Evolutionary conservation across 2,113 vertebrate genomes (phyloP).

Genomic region (Lethenteron camtschaticum): DNA sequence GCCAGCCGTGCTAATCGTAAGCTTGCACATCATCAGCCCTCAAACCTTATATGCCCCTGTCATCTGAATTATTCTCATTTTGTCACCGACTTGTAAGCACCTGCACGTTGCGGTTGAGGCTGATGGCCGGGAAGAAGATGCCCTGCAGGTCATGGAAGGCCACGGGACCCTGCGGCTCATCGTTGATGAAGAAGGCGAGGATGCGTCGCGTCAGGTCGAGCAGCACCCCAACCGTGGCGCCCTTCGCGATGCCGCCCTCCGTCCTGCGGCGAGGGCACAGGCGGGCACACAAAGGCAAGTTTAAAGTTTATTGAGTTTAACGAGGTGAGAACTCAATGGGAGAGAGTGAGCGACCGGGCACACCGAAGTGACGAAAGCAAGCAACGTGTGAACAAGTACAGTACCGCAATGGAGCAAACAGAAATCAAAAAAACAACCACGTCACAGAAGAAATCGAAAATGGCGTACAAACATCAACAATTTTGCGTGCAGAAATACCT

Average conservation of each 20-base stretch:
- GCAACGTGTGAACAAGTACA: too few relatives aligned
- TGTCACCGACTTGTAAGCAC: slow-evolving; percentile 16
- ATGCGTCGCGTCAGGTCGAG: slow-evolving; percentile 63
- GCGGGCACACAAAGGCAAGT: too few relatives aligned
- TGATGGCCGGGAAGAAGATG: slow-evolving; percentile 68
- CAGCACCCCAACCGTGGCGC: slow-evolving; percentile 61
- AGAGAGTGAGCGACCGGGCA: not conserved
- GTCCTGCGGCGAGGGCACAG: slow-evolving; percentile 26
- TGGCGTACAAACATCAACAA: too few relatives aligned
- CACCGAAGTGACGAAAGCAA: too few relatives aligned
- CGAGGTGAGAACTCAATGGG: not conserved
- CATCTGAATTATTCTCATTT: too few relatives aligned
- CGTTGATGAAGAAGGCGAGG: slow-evolving; percentile 77
- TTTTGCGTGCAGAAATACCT: too few relatives aligned
- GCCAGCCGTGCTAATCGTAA: too few relatives aligned
- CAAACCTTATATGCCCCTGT: too few relatives aligned
- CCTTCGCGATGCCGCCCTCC: slow-evolving; percentile 76
- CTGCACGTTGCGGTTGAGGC: slow-evolving; percentile 95
- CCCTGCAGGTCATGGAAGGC: slow-evolving; percentile 80
- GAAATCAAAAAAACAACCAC: too few relatives aligned
- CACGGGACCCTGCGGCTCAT: slow-evolving; percentile 91
- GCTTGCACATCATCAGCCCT: too few relatives aligned
- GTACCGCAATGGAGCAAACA: too few relatives aligned
- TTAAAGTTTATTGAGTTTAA: slow-evolving; percentile 8
- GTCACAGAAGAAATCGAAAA: too few relatives aligned